Evolutionary conservation across 2,113 vertebrate species (phyloP).

Genomic region (Tragelaphus strepsiceros): DNA sequence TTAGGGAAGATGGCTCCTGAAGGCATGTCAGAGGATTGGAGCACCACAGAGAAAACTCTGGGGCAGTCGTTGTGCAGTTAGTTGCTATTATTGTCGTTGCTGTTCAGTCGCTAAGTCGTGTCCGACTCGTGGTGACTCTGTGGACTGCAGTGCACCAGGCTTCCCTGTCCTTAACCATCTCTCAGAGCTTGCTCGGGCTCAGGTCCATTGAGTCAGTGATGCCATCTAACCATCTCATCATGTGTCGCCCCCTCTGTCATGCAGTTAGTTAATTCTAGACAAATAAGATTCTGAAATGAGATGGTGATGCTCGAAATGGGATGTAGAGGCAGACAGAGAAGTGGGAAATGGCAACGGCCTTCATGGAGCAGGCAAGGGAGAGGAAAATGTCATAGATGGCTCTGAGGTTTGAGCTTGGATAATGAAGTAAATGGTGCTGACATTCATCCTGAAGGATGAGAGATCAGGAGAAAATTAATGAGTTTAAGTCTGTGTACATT

Average conservation of each 20-base stretch:
- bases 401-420: not conserved
- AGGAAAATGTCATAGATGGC: not conserved
- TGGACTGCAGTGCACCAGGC: not conserved
- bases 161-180: not conserved
- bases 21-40: not conserved
- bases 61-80: not conserved
- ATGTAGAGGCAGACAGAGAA: not conserved
- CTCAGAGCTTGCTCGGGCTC: not conserved
- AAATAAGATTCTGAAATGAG: not conserved
- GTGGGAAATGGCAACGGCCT: not conserved
- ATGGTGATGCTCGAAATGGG: not conserved
- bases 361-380: not conserved
- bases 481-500: not conserved
- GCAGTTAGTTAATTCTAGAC: not conserved
- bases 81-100: not conserved
- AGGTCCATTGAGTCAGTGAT: not conserved
- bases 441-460: not conserved
- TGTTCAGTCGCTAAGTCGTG: not conserved
- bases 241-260: not conserved
- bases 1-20: not conserved
- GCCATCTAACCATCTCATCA: not conserved
- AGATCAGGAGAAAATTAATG: not conserved
- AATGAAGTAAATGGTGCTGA: not conserved
- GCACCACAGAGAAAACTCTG: not conserved
- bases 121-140: not conserved